phyloP scores from a whole-genome alignment of 2,797 vertebrate species.

The Gephyroberyx darwinii region DNA sequence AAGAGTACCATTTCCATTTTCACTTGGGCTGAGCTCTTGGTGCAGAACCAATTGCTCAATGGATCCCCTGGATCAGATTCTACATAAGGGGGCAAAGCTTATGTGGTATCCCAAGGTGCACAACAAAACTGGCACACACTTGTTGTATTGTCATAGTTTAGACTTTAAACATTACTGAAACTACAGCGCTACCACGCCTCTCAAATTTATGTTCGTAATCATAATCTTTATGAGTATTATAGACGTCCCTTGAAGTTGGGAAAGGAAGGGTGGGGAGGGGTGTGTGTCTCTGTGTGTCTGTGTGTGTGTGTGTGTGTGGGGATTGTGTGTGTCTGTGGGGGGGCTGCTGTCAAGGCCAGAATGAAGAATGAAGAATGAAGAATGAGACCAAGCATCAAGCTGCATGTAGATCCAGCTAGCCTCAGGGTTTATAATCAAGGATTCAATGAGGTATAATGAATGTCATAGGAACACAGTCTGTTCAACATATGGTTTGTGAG shows the following conservation, averaged over 20 bases:
- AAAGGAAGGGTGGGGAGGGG: background rate
- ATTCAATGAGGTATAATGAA: slow-evolving; percentile 40
- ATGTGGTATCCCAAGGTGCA: background rate
- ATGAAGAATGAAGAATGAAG: background rate
- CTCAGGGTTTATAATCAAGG: slow-evolving; percentile 20
- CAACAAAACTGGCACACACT: background rate
- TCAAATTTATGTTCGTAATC: background rate
- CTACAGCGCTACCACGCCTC: background rate
- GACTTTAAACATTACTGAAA: background rate
- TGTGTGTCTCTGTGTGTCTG: slow-evolving; percentile 1
- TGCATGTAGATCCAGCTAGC: slow-evolving; percentile 12
- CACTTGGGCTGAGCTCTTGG: slow-evolving; percentile 53
- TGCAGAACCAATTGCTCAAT: slow-evolving; percentile 62
- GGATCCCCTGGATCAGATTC: slow-evolving; percentile 25
- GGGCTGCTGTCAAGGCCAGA: no score
- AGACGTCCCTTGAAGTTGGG: slow-evolving; percentile 7
- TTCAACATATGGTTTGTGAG: slow-evolving; percentile 20
- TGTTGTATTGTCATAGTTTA: background rate
- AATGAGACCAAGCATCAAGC: background rate
- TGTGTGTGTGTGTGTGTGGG: slow-evolving; percentile 5
- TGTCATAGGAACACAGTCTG: slow-evolving; percentile 36
- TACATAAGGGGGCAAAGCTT: slow-evolving; percentile 7
- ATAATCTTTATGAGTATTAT: background rate
- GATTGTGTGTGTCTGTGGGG: slow-evolving; percentile 15
- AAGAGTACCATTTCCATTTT: slow-evolving; percentile 57